Evolutionary conservation across 2,797 vertebrate genomes (phyloP).

Genomic region (Phalanger gymnotis): DNA sequence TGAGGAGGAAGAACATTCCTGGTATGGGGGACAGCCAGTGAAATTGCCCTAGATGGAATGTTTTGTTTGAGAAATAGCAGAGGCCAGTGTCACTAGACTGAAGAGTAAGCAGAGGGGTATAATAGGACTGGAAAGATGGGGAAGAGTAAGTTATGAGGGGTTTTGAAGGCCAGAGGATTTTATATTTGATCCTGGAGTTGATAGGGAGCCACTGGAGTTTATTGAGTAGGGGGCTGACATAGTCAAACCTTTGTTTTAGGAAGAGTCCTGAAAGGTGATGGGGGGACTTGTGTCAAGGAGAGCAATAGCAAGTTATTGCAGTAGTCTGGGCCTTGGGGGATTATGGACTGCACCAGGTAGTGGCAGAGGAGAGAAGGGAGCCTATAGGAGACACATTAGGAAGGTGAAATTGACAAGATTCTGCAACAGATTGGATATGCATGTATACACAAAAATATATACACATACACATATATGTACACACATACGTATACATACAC

Average conservation of each 20-base stretch:
- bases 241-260: too few species aligned
- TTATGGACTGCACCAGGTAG: too few species aligned
- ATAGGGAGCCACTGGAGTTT: not conserved
- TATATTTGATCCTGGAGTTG: not conserved
- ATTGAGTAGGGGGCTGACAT: not conserved
- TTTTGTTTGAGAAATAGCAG: not conserved
- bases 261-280: not conserved
- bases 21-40: not conserved
- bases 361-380: not conserved
- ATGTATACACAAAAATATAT: too few species aligned
- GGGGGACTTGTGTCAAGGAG: not conserved
- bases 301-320: not conserved
- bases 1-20: not conserved
- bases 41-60: not conserved
- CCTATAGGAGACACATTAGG: not conserved
- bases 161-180: not conserved
- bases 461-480: too few species aligned
- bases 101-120: not conserved
- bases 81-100: not conserved
- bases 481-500: too few species aligned
- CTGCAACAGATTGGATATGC: too few species aligned
- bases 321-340: not conserved
- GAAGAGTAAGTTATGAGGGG: not conserved
- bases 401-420: not conserved
- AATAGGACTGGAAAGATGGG: not conserved